Evolutionary conservation across 2,888 invertebrate species (phyloP), one percentile per base, ranked within the genome.

Genomic region (Crematogaster levior): DNA sequence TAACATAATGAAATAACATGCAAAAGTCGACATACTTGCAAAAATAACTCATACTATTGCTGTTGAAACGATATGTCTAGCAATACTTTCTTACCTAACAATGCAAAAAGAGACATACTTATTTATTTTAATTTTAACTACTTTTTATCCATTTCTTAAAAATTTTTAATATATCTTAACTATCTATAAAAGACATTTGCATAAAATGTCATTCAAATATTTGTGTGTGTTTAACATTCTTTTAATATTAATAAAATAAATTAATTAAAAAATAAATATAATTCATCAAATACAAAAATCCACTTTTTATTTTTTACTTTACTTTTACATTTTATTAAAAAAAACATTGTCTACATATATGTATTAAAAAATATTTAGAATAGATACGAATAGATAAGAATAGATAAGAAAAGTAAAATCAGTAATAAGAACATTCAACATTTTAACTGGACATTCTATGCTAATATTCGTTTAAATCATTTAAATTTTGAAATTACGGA

Each of bases 11-110:
- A 60, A 30, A 12, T 61, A 61, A 10, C 6, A 48, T 6, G 3
- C 12, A n/a, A 27, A 72, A 60, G 21, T 48, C 30, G 18, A 18
- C 10, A 75, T 15, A 24, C 48, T 75, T 75, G 34, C 37, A 51
- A 48, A 75, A 34, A 27, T 73, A 72, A 72, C 37, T 51, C 18
- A 7, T 24, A 24, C 12, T 7, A 63, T 63, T 60, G 18, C 12
- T 48, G 15, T 12, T 34, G 21, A 21, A 48, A 15, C 1, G 18
- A 48, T 48, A 34, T n/a, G 15, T 4, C n/a, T n/a, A 21, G 1
- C 12, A 4, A 48, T 34, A 60, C 1, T 9, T 37, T 34, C 15
- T 61, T 24, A 1, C 1, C 34, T 63, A 40, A 34, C 3, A 2
- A 40, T 7, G 6, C 27, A 1, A 70, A 70, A 70, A 15, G 1